A percentile compares a stretch with the other conserved stretches of the same genome.
Evolutionary conservation across 1,140 invertebrate genomes (phyloP).

Genomic region (Lucilia sericata): DNA sequence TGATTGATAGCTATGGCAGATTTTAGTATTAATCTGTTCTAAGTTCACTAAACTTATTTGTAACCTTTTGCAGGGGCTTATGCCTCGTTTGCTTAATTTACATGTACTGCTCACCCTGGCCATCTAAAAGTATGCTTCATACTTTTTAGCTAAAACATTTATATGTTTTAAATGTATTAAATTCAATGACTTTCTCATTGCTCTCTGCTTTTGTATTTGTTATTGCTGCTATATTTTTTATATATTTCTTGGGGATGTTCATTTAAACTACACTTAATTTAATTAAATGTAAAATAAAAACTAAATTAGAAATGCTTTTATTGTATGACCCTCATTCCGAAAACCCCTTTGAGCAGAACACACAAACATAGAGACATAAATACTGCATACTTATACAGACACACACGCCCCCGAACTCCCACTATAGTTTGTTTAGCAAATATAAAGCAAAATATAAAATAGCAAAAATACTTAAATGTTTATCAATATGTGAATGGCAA

Average conservation of each 20-base stretch:
- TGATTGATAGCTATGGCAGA: too few relatives aligned
- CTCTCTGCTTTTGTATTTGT: neutral
- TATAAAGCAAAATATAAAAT: neutral
- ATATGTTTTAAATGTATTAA: neutral
- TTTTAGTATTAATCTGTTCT: too few relatives aligned
- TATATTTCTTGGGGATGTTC: neutral
- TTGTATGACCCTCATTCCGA: neutral
- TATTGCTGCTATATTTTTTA: neutral
- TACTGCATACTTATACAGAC: too few relatives aligned
- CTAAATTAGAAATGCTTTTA: slow-evolving; percentile 2
- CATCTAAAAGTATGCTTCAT: neutral
- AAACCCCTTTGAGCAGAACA: too few relatives aligned
- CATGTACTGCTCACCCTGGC: neutral
- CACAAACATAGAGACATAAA: too few relatives aligned
- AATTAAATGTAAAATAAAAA: slow-evolving; percentile 9
- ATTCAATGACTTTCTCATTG: neutral
- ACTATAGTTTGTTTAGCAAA: too few relatives aligned
- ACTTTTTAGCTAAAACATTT: neutral
- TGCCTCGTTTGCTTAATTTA: neutral
- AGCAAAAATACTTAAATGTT: neutral
- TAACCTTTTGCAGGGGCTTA: too few relatives aligned
- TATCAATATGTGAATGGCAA: too few relatives aligned
- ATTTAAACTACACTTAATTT: neutral
- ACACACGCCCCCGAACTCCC: too few relatives aligned
- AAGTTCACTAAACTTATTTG: too few relatives aligned